A percentile compares a stretch with the other conserved stretches of the same genome.
Conservation (phyloP, 2,888 invertebrate genomes). For the Drosophila dives region DNA sequence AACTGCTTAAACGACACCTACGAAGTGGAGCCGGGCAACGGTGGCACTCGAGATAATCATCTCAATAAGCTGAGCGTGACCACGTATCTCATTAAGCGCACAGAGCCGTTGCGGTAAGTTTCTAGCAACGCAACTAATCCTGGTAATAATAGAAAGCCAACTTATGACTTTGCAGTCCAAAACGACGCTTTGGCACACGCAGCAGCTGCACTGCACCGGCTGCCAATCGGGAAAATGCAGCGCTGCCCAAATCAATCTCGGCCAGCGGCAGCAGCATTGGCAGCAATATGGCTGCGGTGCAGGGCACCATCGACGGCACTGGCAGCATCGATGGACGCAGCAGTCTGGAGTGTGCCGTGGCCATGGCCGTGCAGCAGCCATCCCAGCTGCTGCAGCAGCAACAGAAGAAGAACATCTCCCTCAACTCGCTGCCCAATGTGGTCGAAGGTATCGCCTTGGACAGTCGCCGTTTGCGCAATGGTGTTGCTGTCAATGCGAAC, state of each 20-base stretch:
- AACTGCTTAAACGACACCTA: constrained; percentile 94
- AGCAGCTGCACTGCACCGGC: constrained; percentile 56
- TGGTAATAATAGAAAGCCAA: constrained; percentile 1
- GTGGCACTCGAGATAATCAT: constrained; percentile 92
- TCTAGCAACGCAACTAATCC: constrained; percentile 1
- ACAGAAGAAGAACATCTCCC: constrained; percentile 80
- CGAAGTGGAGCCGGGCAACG: constrained; percentile 96
- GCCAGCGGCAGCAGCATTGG: constrained; percentile 73
- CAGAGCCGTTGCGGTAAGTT: constrained; percentile 89
- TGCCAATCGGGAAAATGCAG: constrained; percentile 33
- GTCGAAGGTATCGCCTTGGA: constrained; percentile 80
- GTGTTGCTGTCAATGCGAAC: constrained; percentile 34
- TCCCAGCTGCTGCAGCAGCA: constrained; percentile 66
- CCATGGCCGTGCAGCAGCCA: constrained; percentile 53
- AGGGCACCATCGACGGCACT: constrained; percentile 42
- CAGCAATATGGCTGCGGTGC: constrained; percentile 36
- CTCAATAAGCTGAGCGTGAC: constrained; percentile 93
- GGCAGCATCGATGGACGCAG: constrained; percentile 71
- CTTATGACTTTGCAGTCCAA: constrained; percentile 68
- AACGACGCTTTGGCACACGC: constrained; percentile 83
- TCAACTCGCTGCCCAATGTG: constrained; percentile 81
- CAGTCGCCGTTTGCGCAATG: constrained; percentile 61
- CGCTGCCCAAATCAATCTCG: constrained; percentile 75
- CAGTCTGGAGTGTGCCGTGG: constrained; percentile 61
- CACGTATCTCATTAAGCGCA: constrained; percentile 94